These are phyloP conservation scores for Lysandra coridon DNA, from an alignment of 2,888 invertebrate species.

Conservation along the genomic window DNA sequence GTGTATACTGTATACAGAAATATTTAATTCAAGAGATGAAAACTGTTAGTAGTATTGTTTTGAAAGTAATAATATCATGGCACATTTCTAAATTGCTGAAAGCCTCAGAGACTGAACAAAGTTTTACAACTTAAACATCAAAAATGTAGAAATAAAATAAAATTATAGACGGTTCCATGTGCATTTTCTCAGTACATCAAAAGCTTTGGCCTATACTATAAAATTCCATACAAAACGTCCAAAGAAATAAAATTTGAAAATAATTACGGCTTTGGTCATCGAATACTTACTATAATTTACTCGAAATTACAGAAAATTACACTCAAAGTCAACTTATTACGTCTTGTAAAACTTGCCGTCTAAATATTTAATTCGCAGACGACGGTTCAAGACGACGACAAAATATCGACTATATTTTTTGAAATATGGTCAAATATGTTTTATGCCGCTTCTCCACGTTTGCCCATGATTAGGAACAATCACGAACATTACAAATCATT, in stretches of 20 bases:
- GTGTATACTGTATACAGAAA: too few relatives aligned
- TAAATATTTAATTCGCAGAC: background rate
- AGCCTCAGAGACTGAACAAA: too few relatives aligned
- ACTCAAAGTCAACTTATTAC: constrained; percentile 2
- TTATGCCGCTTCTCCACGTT: background rate
- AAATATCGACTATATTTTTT: background rate
- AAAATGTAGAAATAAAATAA: background rate
- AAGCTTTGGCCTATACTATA: background rate
- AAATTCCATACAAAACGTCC: background rate
- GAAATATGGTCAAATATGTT: background rate
- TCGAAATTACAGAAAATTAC: constrained; percentile 11
- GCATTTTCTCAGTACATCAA: background rate
- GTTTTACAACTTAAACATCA: too few relatives aligned
- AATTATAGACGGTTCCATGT: background rate
- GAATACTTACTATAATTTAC: constrained; percentile 5
- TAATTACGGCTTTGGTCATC: background rate
- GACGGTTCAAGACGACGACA: background rate
- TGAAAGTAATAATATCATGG: too few relatives aligned
- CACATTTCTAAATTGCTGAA: too few relatives aligned
- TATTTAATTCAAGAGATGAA: too few relatives aligned
- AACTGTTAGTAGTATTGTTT: too few relatives aligned
- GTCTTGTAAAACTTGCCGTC: background rate
- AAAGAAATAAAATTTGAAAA: background rate
- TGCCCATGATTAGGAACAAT: background rate
- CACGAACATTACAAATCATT: too few relatives aligned